Evolutionary conservation across 1,140 invertebrate species (phyloP), one percentile per base, ranked within the genome.

Genomic region (Thrips palmi): DNA sequence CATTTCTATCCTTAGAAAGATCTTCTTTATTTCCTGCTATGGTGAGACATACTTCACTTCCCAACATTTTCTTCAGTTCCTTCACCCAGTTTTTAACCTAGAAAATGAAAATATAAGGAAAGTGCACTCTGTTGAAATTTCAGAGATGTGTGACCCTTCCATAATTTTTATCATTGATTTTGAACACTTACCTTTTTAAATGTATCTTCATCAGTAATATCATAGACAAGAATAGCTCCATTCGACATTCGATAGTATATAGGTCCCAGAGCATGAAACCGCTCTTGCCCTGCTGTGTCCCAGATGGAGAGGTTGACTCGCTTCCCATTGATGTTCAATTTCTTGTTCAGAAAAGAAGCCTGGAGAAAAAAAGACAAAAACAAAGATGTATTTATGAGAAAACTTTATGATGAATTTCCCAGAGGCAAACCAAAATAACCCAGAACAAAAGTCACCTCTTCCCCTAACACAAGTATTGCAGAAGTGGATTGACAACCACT

Each of bases 21-120:
- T 99, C 94, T 52, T 81, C 74, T 72, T 99, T 99, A 61, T 99
- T 99, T 30, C 93, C 94, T 43, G 87, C 88, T 56, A 99, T 97
- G 32, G 77, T 75, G 24, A 98, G 61, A 48, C 77, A 76, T 45
- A 97, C 84, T 46, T 96, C 82, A 50, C 79, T 77, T 4, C 92
- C 93, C 10, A 97, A 65, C 80, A 97, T 96, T 62, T 89, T 91
- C 44, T 84, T 76, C 31, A 98, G 60, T 61, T 99, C 94, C 55
- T 93, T 93, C 5, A 98, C 89, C 94, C 94, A 99, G 55, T 78
- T 92, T 65, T 97, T 93, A 0, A 93, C 84, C 84, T 89, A 48
- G 36, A 65, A 56, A 41, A 46, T 40, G 47, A 47, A 41, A 39
- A 42, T 21, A 25, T 37, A 42, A 34, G 10, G n/a, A n/a, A n/a